Percentiles rank a stretch among this genome's conserved stretches.
Evolutionary conservation across 2,888 invertebrate genomes (phyloP).

Genomic region (Leptarthrus brevirostris): DNA sequence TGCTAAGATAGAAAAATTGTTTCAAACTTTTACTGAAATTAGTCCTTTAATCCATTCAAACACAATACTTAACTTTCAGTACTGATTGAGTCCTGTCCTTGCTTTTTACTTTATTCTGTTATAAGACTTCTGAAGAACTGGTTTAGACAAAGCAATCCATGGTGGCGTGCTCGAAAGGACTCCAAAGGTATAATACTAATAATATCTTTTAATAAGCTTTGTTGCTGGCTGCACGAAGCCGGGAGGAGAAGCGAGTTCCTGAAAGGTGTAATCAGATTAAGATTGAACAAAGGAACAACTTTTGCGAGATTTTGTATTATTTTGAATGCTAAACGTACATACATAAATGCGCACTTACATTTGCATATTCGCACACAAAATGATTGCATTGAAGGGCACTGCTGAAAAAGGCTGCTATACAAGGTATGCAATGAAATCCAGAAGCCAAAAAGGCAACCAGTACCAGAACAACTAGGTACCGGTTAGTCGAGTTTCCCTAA

Average conservation of each 20-base stretch:
- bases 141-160: too few species aligned
- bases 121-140: too few species aligned
- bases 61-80: too few species aligned
- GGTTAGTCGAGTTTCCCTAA: conserved; percentile 11
- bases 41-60: too few species aligned
- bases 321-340: background rate
- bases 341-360: background rate
- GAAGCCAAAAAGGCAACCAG: background rate
- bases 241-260: conserved; percentile 6
- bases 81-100: too few species aligned
- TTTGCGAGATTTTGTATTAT: background rate
- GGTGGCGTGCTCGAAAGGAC: too few species aligned
- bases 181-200: too few species aligned
- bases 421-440: too few species aligned
- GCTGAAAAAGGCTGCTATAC: background rate
- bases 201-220: background rate
- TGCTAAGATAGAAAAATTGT: too few species aligned
- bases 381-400: background rate
- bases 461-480: conserved; percentile 1
- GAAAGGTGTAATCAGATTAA: conserved; percentile 41
- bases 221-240: background rate
- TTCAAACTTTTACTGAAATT: too few species aligned
- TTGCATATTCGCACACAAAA: background rate
- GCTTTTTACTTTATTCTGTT: too few species aligned
- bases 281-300: conserved; percentile 2